phyloP scores from a whole-genome alignment of 2,113 vertebrate species.

The Antechinus flavipes region DNA sequence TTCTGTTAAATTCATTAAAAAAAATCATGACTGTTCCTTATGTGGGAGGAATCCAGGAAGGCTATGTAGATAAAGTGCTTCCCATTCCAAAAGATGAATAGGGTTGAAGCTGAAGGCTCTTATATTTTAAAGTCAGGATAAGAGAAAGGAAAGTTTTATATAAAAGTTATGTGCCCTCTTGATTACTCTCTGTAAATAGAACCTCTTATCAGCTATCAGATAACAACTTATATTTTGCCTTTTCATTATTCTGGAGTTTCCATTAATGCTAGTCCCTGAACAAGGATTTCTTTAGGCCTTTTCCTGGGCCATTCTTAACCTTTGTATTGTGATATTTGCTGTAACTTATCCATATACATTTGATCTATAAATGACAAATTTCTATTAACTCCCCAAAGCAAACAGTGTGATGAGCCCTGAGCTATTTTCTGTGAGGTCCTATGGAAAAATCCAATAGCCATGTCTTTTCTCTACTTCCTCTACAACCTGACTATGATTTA shows the following conservation, averaged over 20 bases:
- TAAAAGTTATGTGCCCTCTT: background rate
- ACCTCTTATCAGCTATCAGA: background rate
- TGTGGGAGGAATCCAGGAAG: background rate
- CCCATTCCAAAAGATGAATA: background rate
- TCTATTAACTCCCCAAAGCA: background rate
- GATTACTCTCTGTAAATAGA: background rate
- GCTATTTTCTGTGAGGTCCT: background rate
- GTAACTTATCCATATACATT: background rate
- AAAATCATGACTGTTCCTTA: background rate
- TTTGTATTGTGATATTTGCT: background rate
- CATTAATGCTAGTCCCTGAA: background rate
- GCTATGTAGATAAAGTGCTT: background rate
- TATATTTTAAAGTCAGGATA: background rate
- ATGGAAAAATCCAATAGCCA: background rate
- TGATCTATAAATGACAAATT: background rate
- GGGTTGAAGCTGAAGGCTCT: background rate
- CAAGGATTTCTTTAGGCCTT: background rate
- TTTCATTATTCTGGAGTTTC: background rate
- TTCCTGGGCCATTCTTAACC: background rate
- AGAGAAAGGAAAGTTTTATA: background rate
- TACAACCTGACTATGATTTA: background rate
- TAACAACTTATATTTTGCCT: background rate
- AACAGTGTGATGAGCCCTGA: background rate
- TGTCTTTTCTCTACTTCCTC: background rate
- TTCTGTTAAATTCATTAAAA: background rate